These are phyloP conservation scores for Bryconaethiops microstoma DNA, from an alignment of 2,797 vertebrate genomes.

Conservation along the genomic window DNA sequence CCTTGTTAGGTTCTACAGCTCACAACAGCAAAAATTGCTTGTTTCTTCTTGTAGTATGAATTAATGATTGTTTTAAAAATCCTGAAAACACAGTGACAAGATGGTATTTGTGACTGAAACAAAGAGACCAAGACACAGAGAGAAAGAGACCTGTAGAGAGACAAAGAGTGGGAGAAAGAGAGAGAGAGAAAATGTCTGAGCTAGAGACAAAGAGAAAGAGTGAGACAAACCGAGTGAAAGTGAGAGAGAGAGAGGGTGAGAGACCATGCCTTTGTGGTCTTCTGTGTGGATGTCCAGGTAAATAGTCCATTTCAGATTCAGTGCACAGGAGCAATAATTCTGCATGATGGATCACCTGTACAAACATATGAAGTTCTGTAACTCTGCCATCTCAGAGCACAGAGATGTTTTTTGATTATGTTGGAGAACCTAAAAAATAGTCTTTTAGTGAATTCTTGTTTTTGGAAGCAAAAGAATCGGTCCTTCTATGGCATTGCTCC, in stretches of 20 bases:
- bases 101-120: not conserved
- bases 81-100: not conserved
- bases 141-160: not conserved
- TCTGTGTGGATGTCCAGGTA: conserved; percentile 64
- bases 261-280: conserved; percentile 36
- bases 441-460: not conserved
- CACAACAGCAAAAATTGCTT: not conserved
- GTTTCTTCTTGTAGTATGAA: not conserved
- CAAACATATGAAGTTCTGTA: conserved; percentile 62
- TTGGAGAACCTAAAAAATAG: not conserved
- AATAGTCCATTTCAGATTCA: conserved; percentile 66
- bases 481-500: not conserved
- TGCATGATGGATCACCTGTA: conserved; percentile 70
- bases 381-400: conserved; percentile 13
- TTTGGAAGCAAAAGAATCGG: not conserved
- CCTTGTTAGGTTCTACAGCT: not conserved
- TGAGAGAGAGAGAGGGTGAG: not conserved
- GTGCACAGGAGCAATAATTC: conserved; percentile 63
- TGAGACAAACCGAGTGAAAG: not conserved
- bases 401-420: not conserved
- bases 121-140: not conserved
- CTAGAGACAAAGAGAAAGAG: not conserved
- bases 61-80: not conserved
- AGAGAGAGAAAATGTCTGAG: not conserved
- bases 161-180: not conserved